phyloP scores from a whole-genome alignment of 2,113 vertebrate species.

The Cyanistes caeruleus region DNA sequence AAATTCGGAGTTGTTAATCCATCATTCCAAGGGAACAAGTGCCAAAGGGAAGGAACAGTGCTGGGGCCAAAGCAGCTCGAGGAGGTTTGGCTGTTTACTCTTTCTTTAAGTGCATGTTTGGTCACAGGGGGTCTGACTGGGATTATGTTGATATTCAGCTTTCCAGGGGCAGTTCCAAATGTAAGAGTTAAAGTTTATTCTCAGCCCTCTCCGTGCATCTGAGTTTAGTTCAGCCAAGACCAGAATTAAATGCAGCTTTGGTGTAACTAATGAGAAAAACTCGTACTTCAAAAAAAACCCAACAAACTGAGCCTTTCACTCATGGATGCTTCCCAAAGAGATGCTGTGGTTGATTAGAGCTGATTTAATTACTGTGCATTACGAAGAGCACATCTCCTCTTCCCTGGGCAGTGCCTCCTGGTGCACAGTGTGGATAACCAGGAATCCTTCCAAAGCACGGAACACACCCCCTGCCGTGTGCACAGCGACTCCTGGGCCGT shows the following conservation, averaged over 20 bases:
- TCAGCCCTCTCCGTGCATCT: neutral
- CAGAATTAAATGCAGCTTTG: neutral
- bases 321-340: neutral
- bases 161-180: constrained; percentile 57
- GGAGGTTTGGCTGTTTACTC: constrained; percentile 68
- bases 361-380: neutral
- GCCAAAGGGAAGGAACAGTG: constrained; percentile 38
- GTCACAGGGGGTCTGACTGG: constrained; percentile 53
- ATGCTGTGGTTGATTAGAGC: neutral
- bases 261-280: constrained; percentile 8
- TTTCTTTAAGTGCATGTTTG: constrained; percentile 59
- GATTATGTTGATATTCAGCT: constrained; percentile 55
- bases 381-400: neutral
- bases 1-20: constrained; percentile 69
- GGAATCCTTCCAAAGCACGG: neutral
- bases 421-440: neutral
- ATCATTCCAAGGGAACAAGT: constrained; percentile 55
- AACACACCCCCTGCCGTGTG: neutral
- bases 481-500: fast-evolving
- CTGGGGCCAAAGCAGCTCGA: constrained; percentile 45
- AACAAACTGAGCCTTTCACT: neutral
- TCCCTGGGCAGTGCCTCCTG: neutral
- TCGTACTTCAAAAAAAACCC: neutral
- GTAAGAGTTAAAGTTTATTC: neutral
- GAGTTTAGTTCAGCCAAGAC: neutral